Evolutionary conservation across 2,113 vertebrate species (phyloP), one percentile per base, ranked within the genome.

Genomic region (Equus quagga): DNA sequence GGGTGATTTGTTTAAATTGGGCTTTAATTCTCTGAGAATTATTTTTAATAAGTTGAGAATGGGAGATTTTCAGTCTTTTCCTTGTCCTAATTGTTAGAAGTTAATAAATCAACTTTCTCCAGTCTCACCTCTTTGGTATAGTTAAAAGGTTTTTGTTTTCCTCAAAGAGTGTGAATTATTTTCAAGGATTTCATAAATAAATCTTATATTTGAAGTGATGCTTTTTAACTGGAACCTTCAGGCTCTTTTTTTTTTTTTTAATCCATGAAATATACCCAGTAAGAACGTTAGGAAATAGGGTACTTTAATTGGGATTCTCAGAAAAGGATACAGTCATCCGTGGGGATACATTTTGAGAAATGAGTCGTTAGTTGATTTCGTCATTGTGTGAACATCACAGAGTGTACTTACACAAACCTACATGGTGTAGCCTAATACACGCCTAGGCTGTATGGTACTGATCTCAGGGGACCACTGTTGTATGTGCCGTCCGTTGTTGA

Each of bases 91-190:
- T 64, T 28, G 6, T 91, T 88, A 81, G 19, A 90, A 81, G 62
- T 46, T 73, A 21, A 46, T 75, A 15, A 67, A 60, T 78, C 36
- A 58, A 0, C 26, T 70, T 85, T 87, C 78, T 89, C 36, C 86
- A 23, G 0, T 85, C 46, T 83, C 21, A 72, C 21, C 18, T 76
- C 13, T 64, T 49, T 60, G 41, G n/a, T 76, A 3, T 78, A 62
- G 54, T 91, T 65, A 89, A 85, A 85, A 96, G 33, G 23, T 41
- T 76, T 75, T 64, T 67, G 33, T 82, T 93, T 88, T 91, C 67
- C 36, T 84, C n/a, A 56, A 24, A 51, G 36, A 78, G 12, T 90
- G 4, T 79, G 82, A 49, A 72, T 89, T 97, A 69, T 90, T 96
- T 91, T 56, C 44, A 87, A 65, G 26, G 62, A 83, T 64, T 78